Conservation (phyloP, 2,888 invertebrate species). For the Lutraria lutraria region DNA sequence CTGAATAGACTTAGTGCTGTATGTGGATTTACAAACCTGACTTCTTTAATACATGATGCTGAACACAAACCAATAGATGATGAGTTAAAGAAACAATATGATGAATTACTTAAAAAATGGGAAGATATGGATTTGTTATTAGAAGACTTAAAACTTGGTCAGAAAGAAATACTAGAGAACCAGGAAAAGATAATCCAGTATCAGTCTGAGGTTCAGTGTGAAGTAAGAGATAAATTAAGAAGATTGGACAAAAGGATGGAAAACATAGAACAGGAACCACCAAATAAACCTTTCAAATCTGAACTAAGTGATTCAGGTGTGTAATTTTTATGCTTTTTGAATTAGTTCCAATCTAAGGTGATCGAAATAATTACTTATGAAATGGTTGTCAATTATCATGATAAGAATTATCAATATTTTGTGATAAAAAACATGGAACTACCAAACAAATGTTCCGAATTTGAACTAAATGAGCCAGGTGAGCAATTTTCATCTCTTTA, state of each 20-base stretch:
- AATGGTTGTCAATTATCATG: too few relatives aligned
- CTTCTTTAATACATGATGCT: neutral
- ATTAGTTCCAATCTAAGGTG: neutral
- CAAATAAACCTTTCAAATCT: neutral
- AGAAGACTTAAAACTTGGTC: neutral
- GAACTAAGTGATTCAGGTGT: neutral
- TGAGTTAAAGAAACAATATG: neutral
- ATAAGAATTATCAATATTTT: too few relatives aligned
- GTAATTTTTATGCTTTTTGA: neutral
- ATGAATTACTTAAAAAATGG: neutral
- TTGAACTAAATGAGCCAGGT: too few relatives aligned
- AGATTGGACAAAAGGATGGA: neutral
- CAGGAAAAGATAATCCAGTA: too few relatives aligned
- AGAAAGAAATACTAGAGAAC: neutral
- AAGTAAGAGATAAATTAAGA: neutral
- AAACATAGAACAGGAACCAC: neutral
- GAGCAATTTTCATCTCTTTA: too few relatives aligned
- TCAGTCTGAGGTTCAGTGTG: neutral
- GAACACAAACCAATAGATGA: neutral
- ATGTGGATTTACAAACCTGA: neutral
- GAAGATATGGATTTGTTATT: neutral
- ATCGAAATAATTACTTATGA: too few relatives aligned
- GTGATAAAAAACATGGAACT: too few relatives aligned
- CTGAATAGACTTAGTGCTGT: neutral
- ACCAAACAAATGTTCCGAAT: too few relatives aligned